Evolutionary conservation across 2,888 invertebrate species (phyloP), one percentile per base, ranked within the genome.

Genomic region (Allacma fusca): DNA sequence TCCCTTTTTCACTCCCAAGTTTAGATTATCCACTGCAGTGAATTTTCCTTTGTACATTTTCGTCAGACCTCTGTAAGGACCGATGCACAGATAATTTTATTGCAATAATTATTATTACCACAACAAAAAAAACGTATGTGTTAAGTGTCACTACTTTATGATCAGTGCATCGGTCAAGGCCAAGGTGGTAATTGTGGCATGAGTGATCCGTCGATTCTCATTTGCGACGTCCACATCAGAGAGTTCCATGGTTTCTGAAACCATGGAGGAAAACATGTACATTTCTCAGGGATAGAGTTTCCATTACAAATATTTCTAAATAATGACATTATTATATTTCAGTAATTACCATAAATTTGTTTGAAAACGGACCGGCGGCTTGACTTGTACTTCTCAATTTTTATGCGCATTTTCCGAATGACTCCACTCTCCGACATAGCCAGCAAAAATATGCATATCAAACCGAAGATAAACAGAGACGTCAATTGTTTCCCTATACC

Each of bases 21-120:
- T 92, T 9, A 94, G 87, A 83, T 92, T 91, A 86, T 94, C 91
- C 0, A 96, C 96, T 0, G 95, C 96, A 75, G 92, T 86, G 79
- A 93, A 89, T 0, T 89, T 62, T 2, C 43, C 91, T 85, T 95
- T 91, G 85, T 95, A 96, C 85, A 90, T 91, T 86, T 96, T 96
- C 24, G 92, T 90, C 5, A 96, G 88, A 79, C 88, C 86, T 79
- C 82, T n/a, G n/a, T n/a, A n/a, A n/a, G n/a, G n/a, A 71, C 94
- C 87, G 62, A 7, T n/a, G n/a, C n/a, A n/a, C n/a, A n/a, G n/a
- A n/a, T n/a, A n/a, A 40, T 40, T 40, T 94, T 94, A n/a, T n/a
- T n/a, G n/a, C n/a, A 85, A 94, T 94, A 85, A 93, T 13, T 40
- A 40, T 13, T 9, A 40, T 5, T 13, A 9, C 13, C 13, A 40